phyloP scores from a whole-genome alignment of 64 coral and sea anemone genomes.

The Stichodactyla helianthus region DNA sequence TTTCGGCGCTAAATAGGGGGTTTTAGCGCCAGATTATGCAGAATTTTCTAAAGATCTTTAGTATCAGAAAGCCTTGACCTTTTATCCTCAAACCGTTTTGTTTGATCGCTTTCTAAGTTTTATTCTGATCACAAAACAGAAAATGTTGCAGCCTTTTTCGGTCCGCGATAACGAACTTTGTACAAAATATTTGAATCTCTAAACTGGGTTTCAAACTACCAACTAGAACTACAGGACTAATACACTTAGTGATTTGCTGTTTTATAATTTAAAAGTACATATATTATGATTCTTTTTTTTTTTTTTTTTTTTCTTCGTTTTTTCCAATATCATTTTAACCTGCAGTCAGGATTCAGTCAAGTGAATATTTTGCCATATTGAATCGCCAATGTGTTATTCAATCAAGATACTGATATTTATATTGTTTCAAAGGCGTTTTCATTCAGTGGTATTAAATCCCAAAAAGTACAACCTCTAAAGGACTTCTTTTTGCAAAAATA shows the following conservation, averaged over 20 bases:
- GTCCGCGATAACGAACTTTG: no score
- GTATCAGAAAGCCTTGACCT: neutral
- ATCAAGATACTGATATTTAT: neutral
- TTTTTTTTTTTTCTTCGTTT: neutral
- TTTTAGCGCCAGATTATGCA: neutral
- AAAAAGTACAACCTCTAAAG: neutral
- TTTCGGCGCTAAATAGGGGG: neutral
- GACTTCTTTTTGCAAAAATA: neutral
- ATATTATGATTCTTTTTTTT: neutral
- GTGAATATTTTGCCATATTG: neutral
- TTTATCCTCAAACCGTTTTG: neutral
- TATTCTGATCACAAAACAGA: no score
- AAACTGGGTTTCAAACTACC: no score
- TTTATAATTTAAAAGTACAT: neutral
- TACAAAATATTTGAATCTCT: no score
- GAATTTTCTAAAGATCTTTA: constrained; percentile 3
- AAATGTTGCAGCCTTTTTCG: no score
- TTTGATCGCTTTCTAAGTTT: neutral
- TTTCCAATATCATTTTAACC: neutral
- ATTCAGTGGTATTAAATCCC: no score
- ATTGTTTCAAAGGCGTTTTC: neutral
- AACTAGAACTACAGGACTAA: no score
- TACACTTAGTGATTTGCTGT: no score
- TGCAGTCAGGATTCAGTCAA: neutral
- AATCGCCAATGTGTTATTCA: neutral